Evolutionary conservation across 1,140 invertebrate species (phyloP), one percentile per base, ranked within the genome.

Genomic region (Pristionchus pacificus): DNA sequence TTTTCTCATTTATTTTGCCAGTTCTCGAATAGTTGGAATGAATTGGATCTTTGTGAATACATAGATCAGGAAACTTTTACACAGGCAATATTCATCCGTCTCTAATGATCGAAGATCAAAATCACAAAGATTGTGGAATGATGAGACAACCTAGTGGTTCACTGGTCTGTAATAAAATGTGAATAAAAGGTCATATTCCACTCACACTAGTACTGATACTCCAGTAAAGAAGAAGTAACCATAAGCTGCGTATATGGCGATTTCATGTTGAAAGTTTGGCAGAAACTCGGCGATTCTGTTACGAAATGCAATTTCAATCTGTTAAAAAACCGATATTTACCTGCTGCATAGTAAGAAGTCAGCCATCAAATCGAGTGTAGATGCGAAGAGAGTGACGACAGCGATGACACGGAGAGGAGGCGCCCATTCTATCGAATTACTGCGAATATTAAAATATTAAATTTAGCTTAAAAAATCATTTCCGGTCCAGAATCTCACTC

Each of bases 141-240:
- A n/a, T n/a, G n/a, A n/a, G n/a, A n/a, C n/a, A n/a, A n/a, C n/a
- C n/a, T n/a, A n/a, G n/a, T n/a, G n/a, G n/a, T n/a, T n/a, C n/a
- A n/a, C n/a, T n/a, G n/a, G n/a, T n/a, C n/a, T n/a, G n/a, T n/a
- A n/a, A n/a, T n/a, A n/a, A n/a, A n/a, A n/a, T n/a, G n/a, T n/a
- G n/a, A n/a, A n/a, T n/a, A n/a, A n/a, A n/a, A n/a, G n/a, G n/a
- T n/a, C n/a, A n/a, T n/a, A n/a, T n/a, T n/a, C n/a, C n/a, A 49
- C 38, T 49, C 19, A 49, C 38, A 49, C 38, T 19, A 80, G 49
- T 19, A 80, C 74, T 31, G 78, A 80, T 30, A 80, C 73, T 28
- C 78, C 82, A 1, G 81, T 83, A 64, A 83, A 83, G 70, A 83
- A 83, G 49, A 83, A 83, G 63, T 83, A 83, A 14, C 80, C 80